Conservation (phyloP, 2,888 invertebrate species). For the Perdita meconis region DNA sequence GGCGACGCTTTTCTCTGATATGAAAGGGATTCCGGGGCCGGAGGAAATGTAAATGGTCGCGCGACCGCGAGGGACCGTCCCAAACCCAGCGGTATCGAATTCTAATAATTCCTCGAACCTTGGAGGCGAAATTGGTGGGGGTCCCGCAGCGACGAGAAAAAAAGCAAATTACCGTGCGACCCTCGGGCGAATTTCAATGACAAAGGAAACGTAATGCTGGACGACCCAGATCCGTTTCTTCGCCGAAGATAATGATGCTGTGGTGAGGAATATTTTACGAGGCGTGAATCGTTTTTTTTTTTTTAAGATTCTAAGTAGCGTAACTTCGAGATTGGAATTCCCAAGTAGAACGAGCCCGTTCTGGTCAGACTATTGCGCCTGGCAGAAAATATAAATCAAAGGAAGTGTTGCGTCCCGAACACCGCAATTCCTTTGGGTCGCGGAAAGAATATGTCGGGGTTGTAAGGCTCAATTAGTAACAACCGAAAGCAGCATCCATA, state of each 20-base stretch:
- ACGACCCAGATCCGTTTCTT: neutral
- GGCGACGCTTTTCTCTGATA: constrained; percentile 6
- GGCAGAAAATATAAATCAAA: no score
- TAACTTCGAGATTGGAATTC: neutral
- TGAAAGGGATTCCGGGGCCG: neutral
- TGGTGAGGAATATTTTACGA: neutral
- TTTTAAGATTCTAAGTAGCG: no score
- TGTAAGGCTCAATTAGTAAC: no score
- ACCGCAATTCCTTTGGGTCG: no score
- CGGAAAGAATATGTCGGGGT: no score
- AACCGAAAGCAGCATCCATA: no score
- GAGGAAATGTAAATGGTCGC: constrained; percentile 27
- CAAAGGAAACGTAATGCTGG: constrained; percentile 33
- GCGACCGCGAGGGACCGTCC: neutral
- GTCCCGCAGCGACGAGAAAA: neutral
- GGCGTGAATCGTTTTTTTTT: no score
- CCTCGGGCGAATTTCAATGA: constrained; percentile 33
- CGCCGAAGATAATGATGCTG: constrained; percentile 4
- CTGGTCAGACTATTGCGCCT: constrained; percentile 13
- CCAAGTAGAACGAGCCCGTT: neutral
- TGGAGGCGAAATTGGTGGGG: constrained; percentile 5
- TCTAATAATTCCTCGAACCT: constrained; percentile 37
- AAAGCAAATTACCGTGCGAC: constrained; percentile 2
- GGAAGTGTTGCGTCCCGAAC: no score
- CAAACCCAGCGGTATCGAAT: constrained; percentile 20